Evolutionary conservation across 2,797 vertebrate species (phyloP), one percentile per base, ranked within the genome.

Genomic region (Anas capensis): DNA sequence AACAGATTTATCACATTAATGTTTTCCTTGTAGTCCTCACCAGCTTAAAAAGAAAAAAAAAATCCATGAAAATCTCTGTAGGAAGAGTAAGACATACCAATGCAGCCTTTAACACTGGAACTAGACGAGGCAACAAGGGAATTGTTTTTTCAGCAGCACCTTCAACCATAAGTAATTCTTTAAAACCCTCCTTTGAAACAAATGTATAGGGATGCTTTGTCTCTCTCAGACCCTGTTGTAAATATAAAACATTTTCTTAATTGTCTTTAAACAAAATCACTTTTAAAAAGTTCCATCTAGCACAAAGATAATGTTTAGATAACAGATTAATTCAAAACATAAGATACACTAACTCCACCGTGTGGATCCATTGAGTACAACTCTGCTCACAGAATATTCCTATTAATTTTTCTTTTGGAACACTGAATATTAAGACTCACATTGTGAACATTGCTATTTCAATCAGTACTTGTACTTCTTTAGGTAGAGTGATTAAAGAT

Each of bases 181-280:
- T 97, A 93, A 98, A 98, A 36, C 98, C 98, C 27, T 98, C 98
- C 92, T 97, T 98, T 49, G 98, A 98, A 76, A 98, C 98, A 94
- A 98, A 98, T 2, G 98, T 98, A 15, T 98, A 98, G 0, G 98
- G 98, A 68, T 98, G 98, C 64, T 96, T 98, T 14, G 98, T 98
- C 86, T 98, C 98, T 95, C 95, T 97, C 51, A 98, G 91, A 36
- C 98, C 98, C 98, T 98, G 97, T 70, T 86, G 60, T 66, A 96
- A 80, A 92, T 11, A 7, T 81, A 93, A 93, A 94, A 68, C 1
- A 1, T 79, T 69, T 86, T 56, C 31, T 91, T 65, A 80, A 56
- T 14, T 61, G 10, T 79, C 31, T 82, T 81, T 33, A 92, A 91
- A 90, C 20, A 84, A 42, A 83, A 84, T 14, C 12, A 49, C 3